A percentile compares a stretch with the other conserved stretches of the same genome.
Evolutionary conservation across 2,888 invertebrate species (phyloP).

Genomic region (Dermolepida albohirtum): DNA sequence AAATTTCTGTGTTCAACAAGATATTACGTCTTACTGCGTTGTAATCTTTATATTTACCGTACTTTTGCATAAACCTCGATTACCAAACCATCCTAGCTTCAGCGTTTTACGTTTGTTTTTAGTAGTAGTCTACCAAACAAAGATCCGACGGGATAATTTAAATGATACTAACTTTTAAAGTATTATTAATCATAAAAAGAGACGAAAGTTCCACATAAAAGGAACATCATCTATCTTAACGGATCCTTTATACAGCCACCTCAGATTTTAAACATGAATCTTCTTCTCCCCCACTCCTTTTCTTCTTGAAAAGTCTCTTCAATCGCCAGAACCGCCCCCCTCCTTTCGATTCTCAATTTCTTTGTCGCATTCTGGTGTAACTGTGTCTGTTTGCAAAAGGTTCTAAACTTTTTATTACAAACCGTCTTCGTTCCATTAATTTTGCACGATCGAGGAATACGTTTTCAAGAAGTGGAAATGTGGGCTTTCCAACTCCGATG

Average conservation of each 20-base stretch:
- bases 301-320: background rate
- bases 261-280: slow-evolving; percentile 18
- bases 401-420: slow-evolving; percentile 36
- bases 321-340: background rate
- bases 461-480: slow-evolving; percentile 1
- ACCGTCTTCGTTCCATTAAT: slow-evolving; percentile 30
- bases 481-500: background rate
- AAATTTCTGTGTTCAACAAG: no score
- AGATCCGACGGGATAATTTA: slow-evolving; percentile 24
- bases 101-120: background rate
- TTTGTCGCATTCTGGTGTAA: slow-evolving; percentile 31
- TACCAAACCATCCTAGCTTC: slow-evolving; percentile 4
- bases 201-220: slow-evolving; percentile 23
- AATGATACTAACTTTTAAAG: slow-evolving; percentile 32
- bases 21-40: background rate
- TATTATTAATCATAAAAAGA: slow-evolving; percentile 39
- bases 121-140: slow-evolving; percentile 12
- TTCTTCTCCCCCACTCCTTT: background rate
- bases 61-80: slow-evolving; percentile 21
- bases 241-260: slow-evolving; percentile 15
- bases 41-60: slow-evolving; percentile 16
- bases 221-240: slow-evolving; percentile 34
- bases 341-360: slow-evolving; percentile 4
- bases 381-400: slow-evolving; percentile 16
- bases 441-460: slow-evolving; percentile 27